Base-by-base conservation (phyloP, 2,888 invertebrate species). In the Macrostomum cliftonense region DNA sequence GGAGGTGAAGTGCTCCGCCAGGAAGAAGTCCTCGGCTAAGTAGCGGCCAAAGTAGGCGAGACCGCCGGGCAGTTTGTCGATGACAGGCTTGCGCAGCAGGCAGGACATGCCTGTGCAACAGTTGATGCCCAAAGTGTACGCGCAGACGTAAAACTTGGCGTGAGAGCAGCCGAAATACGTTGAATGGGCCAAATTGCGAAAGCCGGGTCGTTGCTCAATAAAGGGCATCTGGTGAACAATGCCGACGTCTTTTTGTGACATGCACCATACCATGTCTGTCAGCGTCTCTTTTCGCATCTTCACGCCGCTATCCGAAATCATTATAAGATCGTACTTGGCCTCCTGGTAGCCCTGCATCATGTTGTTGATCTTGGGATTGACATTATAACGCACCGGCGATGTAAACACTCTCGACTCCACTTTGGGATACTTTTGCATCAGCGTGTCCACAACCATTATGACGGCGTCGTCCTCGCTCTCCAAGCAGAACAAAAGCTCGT, bases 51-150 rank as follows among this genome's bases (percentile, higher is more conserved):
- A 93, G 4, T 80, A 77, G 58, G 81, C 78, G 51, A 99, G 73
- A 0, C 95, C 97, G 2, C 95, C 97, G 4, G 58, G 59, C 47
- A 80, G 79, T 66, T 86, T 83, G 63, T 95, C 89, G 46, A 97
- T 74, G 13, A 87, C 80, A 19, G 79, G 77, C 62, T 88, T 86
- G 44, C 91, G 77, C 67, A 95, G 78, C 56, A 99, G 73, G 49
- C 88, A 85, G 1, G 93, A 95, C 97, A 95, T 95, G 45, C 97
- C 97, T 2, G 93, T 95, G 59, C 91, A 88, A 68, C 95, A 97
- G 73, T 93, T 93, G 59, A 95, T 81, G 54, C 85, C 79, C 28
- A 91, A 74, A 46, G 86, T 77, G 71, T 95, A 89, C 1, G 93
- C 89, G 44, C 81, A 79, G 54, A 99, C 75, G 66, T 95, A 95